Percentiles rank a stretch among this genome's conserved stretches.
Evolutionary conservation across 2,113 vertebrate genomes (phyloP).

Genomic region (Speoplatyrhinus poulsoni): DNA sequence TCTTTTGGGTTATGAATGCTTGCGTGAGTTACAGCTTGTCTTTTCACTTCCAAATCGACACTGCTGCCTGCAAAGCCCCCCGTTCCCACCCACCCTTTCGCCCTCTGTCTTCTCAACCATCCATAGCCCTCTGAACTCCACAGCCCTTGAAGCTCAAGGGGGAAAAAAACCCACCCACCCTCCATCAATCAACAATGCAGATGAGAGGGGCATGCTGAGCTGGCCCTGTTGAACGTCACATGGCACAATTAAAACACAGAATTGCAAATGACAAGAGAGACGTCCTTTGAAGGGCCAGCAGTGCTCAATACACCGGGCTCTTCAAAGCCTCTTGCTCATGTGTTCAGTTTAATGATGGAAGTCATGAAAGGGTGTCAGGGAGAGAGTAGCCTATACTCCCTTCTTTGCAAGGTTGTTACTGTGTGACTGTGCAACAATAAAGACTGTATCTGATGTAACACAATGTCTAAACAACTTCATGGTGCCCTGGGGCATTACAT

Average conservation of each 20-base stretch:
- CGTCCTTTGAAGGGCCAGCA: conserved; percentile 50
- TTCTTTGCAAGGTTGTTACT: conserved; percentile 50
- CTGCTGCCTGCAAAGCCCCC: conserved; percentile 12
- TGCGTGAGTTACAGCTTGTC: conserved; percentile 26
- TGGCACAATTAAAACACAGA: conserved; percentile 59
- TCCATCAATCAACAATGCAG: conserved; percentile 63
- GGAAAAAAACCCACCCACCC: conserved; percentile 40
- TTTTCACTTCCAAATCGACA: conserved; percentile 29
- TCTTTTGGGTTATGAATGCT: conserved; percentile 41
- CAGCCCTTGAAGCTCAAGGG: conserved; percentile 60
- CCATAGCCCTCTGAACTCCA: conserved; percentile 46
- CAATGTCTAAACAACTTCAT: conserved; percentile 14
- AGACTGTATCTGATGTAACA: conserved; percentile 29
- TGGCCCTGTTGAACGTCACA: conserved; percentile 68
- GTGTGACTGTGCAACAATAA: conserved; percentile 48
- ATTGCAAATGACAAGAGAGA: conserved; percentile 69
- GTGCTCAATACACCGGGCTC: conserved; percentile 47
- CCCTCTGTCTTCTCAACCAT: conserved; percentile 16
- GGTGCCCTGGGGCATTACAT: conserved; percentile 16
- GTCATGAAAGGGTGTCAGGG: conserved; percentile 45
- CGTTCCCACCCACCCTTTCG: background rate
- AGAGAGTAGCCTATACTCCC: conserved; percentile 24
- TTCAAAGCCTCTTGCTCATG: conserved; percentile 53
- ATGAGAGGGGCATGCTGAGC: conserved; percentile 55
- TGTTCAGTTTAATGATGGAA: conserved; percentile 63